Evolutionary conservation across 2,113 vertebrate species (phyloP), one percentile per base, ranked within the genome.

Genomic region (Pampusana beccarii): DNA sequence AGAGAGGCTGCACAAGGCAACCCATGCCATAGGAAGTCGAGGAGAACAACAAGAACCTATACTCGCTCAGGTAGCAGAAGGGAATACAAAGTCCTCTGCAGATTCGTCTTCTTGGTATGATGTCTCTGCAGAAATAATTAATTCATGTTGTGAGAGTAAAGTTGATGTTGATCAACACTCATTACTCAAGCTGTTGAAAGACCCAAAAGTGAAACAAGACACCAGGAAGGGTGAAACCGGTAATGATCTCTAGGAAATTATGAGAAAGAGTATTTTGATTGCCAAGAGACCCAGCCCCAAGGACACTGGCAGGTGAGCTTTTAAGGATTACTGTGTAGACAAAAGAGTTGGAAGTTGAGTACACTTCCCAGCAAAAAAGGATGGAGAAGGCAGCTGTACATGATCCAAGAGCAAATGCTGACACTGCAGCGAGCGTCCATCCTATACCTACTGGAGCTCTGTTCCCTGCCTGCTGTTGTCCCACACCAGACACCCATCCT

Each of bases 171-270:
- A 82, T 80, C 86, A 93, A 58, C 7, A 33, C 33, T 94, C 71
- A 70, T 93, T 92, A 70, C 18, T 93, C 74, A 73, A 90, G 46
- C 42, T 94, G 75, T 80, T 95, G 94, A 95, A 96, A 96, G 75
- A 93, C 51, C 36, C 57, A 29, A 64, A 91, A 88, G 64, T 71
- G 67, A 96, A 96, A 92, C 73, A 88, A 92, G 67, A 83, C 82
- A 79, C 65, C n/a, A 25, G 61, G 69, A 64, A 96, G 16, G 16
- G 48, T 91, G 80, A 84, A 92, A 64, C 48, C 93, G 60, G 65
- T 67, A 84, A 87, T 81, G 86, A 78, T 91, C 69, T 95, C 88
- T 80, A 95, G 88, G 69, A 97, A 95, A 74, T 86, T 13, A 78
- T 89, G 83, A 91, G 74, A 93, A 93, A 92, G 82, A 70, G 24